A percentile compares a stretch with the other conserved stretches of the same genome.
Evolutionary conservation across 2,113 vertebrate genomes (phyloP).

Genomic region (Marmota flaviventris): DNA sequence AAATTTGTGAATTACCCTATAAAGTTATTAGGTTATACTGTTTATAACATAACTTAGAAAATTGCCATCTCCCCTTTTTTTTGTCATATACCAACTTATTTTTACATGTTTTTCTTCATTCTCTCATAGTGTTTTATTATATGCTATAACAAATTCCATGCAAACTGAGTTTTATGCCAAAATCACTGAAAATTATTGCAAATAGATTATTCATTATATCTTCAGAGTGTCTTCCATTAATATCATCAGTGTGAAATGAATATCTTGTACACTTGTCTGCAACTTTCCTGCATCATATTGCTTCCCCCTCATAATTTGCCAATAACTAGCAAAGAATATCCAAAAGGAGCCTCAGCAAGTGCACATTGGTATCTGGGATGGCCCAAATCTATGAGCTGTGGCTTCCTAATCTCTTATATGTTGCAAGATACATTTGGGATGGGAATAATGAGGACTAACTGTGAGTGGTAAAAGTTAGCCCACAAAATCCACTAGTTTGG

Average conservation of each 20-base stretch:
- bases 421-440: background rate
- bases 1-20: slow-evolving; percentile 23
- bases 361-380: background rate
- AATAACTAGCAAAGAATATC: background rate
- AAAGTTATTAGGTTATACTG: slow-evolving; percentile 2
- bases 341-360: background rate
- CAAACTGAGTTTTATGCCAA: slow-evolving; percentile 7
- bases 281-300: background rate
- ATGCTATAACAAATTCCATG: background rate
- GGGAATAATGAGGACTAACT: background rate
- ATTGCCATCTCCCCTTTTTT: background rate
- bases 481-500: background rate
- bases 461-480: background rate
- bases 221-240: slow-evolving; percentile 31
- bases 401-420: background rate
- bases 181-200: slow-evolving; percentile 50
- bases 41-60: slow-evolving; percentile 38
- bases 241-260: slow-evolving; percentile 18
- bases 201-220: slow-evolving; percentile 9
- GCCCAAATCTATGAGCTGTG: background rate
- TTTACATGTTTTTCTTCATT: slow-evolving; percentile 25
- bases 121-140: background rate
- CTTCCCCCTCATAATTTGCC: slow-evolving; percentile 1
- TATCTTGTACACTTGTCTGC: background rate
- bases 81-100: background rate